Evolutionary conservation across 2,113 vertebrate genomes (phyloP), one percentile per base, ranked within the genome.

Genomic region (Prinia subflava): DNA sequence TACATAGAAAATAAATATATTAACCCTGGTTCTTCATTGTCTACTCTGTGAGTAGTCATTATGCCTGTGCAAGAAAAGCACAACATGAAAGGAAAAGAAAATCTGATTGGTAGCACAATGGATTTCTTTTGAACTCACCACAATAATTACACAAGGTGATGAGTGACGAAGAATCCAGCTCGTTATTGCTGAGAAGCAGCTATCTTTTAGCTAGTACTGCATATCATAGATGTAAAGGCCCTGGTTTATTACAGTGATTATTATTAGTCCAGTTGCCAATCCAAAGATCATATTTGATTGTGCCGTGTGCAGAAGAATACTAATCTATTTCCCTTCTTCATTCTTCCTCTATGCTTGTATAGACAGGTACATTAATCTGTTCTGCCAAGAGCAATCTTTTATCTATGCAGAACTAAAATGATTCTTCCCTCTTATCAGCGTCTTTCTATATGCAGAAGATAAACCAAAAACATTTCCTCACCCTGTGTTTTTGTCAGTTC

Each of bases 311-410:
- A 77, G 64, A 27, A 82, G 67, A 95, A 83, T 84, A 59, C 60
- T 92, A 88, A 96, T 95, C 73, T 85, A 35, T 74, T 96, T 95
- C 28, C 83, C 80, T 95, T 90, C 91, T 89, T 90, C n/a, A 28
- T 95, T 97, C 86, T 82, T 65, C 73, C 30, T 93, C 62, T 53
- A 5, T 52, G 62, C 80, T 92, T 57, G 75, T 74, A 65, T 39
- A 64, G 82, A 84, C 95, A 97, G 89, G 87, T 96, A 83, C 70
- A 77, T 88, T 68, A n/a, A 50, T 70, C 68, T 71, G 9, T 79
- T 41, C 39, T 84, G 94, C 86, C 92, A 91, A 81, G 27, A 90
- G 39, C 20, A 15, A 92, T 92, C 81, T 92, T 83, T 85, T 87
- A 69, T 95, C 90, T 95, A 56, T 90, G 71, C 81, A 89, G 49